Evolutionary conservation across 2,113 vertebrate genomes (phyloP), one percentile per base, ranked within the genome.

Genomic region (Pavo muticus): DNA sequence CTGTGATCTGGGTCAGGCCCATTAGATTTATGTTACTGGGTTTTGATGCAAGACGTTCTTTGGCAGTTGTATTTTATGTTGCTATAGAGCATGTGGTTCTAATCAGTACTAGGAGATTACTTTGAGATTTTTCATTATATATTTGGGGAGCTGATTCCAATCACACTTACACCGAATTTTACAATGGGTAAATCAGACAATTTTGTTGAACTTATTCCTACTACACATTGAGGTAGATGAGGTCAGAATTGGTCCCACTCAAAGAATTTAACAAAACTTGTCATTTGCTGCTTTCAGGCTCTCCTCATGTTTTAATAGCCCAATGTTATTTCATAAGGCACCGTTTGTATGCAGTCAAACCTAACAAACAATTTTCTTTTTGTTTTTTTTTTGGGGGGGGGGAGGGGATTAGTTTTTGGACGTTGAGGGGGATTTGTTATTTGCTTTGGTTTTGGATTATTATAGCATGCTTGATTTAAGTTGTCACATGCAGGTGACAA

Each of bases 401-500:
- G 13, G 14, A 9, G 9, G 23, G 35, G 14, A 4, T 9, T 32
- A 18, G 54, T 19, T 57, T 30, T 63, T 63, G 37, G 24, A 39
- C 35, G 35, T 42, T 25, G 8, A 37, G 35, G 10, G 14, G 9
- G 13, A 69, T 59, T 52, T 42, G 50, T 87, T 81, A 2, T 57
- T 88, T 88, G 15, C 72, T 74, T 81, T 35, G 9, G 39, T 84
- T 7, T 37, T 50, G 59, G 79, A 68, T 80, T 95, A 82, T 91
- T 95, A 74, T 69, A 83, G 90, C 37, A 24, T 2, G 6, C 82
- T 95, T 64, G 64, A 87, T 68, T 89, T 90, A 96, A 97, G 74
- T 91, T 97, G 96, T 97, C 84, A 2, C 87, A 94, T 94, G 96
- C 98, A 98, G 98, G 98, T 99, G 98, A 98, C 98, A 97, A 97